Percentiles rank a stretch among this genome's conserved stretches.
Conservation (phyloP, 2,888 invertebrate genomes). For the Stramonita haemastoma region DNA sequence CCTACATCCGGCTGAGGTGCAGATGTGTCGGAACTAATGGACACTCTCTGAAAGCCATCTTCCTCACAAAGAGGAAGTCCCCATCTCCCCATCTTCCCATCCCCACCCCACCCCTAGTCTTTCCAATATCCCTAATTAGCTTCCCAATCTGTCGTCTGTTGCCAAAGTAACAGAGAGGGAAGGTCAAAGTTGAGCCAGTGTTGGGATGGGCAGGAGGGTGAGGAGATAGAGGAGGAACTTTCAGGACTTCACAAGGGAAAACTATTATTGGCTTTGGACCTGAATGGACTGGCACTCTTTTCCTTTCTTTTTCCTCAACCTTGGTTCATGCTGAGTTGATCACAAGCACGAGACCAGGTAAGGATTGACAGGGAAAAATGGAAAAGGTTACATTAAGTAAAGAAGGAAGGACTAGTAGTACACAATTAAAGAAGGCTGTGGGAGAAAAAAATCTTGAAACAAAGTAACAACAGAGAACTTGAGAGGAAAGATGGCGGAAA, state of each 20-base stretch:
- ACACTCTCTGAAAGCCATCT: neutral
- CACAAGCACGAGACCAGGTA: neutral
- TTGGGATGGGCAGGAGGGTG: no score
- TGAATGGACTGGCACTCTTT: no score
- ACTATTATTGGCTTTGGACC: neutral
- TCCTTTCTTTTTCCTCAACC: no score
- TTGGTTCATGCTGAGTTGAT: neutral
- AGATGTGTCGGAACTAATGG: constrained; percentile 10
- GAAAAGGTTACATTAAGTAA: no score
- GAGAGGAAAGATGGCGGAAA: neutral
- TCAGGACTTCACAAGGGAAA: neutral
- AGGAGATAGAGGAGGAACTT: no score
- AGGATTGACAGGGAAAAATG: no score
- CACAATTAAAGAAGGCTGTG: neutral
- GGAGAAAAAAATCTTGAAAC: neutral
- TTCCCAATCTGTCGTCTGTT: neutral
- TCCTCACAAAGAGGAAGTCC: neutral
- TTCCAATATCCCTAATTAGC: neutral
- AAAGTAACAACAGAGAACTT: neutral
- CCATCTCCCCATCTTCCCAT: neutral
- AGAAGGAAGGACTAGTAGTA: neutral
- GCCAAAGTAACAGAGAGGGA: neutral
- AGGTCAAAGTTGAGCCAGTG: neutral
- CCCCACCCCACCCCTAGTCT: no score
- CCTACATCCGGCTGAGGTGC: neutral